Base-by-base conservation (phyloP, 2,888 invertebrate species). In the Pseudococcus longispinus region DNA sequence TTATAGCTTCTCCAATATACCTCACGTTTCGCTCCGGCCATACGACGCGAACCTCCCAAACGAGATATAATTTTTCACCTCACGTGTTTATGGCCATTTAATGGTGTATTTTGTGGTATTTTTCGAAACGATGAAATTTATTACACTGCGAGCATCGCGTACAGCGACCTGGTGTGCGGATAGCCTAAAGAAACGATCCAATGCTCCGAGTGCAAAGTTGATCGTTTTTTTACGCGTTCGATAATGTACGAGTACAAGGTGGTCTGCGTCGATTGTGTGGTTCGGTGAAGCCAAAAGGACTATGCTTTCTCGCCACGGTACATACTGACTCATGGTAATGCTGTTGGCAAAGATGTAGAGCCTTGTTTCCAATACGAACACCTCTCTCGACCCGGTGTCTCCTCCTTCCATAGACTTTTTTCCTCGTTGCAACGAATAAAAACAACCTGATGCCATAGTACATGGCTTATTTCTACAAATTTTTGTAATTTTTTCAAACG, bases 81-180 rank as follows among this genome's bases (percentile, higher is more conserved):
- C 23, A 60, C 60, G 32, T 74, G 32, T 74, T 74, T 74, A 74
- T 32, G 9, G 74, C 5, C 74, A 74, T 74, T 74, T 32, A 74
- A 74, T 74, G 74, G 74, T 32, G 32, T 32, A 29, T 74, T 74
- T 74, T 60, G 60, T 23, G 60, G 60, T 60, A 60, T 74, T 74
- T n/a, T 74, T 74, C 32, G 18, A 74, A 32, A 32, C 74, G 74
- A 74, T 74, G 32, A 74, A 74, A 74, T 74, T 74, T 74, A 74
- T 74, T 74, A 32, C 74, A 32, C 74, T 32, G 15, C 32, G 74
- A 74, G 32, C 32, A 32, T 32, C 32, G 74, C 32, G 74, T 74
- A 3, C 15, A 74, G 74, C 74, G 32, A 32, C 74, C 74, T 74
- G 74, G 74, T 32, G 60, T 11, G 74, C 74, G 74, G 29, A 74